These are phyloP conservation scores for Dendrocopos noguchii DNA, from an alignment of 2,113 vertebrate genomes.

Conservation along the genomic window DNA sequence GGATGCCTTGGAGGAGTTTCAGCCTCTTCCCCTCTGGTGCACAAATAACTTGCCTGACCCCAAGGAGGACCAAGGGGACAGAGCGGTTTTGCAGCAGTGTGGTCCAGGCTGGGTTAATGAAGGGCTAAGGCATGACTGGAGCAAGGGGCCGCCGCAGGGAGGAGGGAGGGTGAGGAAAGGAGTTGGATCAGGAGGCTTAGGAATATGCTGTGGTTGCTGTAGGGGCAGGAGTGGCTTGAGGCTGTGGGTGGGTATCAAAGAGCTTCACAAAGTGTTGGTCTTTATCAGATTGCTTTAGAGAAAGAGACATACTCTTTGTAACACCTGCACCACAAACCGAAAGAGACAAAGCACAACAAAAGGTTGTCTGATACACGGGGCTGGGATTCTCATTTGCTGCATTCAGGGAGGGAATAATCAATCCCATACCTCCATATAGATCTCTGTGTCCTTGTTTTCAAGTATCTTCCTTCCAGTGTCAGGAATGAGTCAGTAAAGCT, in stretches of 20 bases:
- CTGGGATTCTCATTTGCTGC: background rate
- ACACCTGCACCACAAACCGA: background rate
- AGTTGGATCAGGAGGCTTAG: background rate
- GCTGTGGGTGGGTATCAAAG: background rate
- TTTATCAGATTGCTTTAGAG: background rate
- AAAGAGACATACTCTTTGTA: background rate
- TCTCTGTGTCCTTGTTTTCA: background rate
- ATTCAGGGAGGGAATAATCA: background rate
- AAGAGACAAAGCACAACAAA: background rate
- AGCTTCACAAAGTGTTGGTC: background rate
- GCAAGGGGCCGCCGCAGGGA: background rate
- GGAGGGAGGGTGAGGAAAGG: background rate
- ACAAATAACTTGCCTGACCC: background rate
- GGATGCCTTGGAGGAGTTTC: rapidly evolving
- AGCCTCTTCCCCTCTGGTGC: background rate
- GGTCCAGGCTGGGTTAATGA: background rate
- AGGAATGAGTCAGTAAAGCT: background rate
- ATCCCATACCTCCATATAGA: background rate
- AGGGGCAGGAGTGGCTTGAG: background rate
- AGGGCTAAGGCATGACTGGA: background rate
- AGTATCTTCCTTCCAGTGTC: background rate
- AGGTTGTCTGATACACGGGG: background rate
- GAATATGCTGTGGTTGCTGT: background rate
- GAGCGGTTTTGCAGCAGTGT: background rate
- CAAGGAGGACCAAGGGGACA: rapidly evolving